These are phyloP conservation scores for Phragmatobia fuliginosa DNA, from an alignment of 2,888 invertebrate genomes.

Conservation along the genomic window DNA sequence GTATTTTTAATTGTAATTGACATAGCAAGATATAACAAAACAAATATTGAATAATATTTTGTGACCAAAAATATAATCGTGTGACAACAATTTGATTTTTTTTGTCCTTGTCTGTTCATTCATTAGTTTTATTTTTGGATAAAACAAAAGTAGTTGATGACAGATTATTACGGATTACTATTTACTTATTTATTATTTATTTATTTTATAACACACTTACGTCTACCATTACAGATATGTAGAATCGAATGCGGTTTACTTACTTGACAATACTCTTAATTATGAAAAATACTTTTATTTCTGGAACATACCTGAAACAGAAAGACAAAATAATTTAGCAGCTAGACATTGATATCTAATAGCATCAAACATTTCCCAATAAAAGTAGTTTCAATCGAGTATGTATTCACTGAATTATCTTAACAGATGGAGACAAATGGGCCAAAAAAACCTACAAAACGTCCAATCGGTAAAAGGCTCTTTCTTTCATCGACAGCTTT, in stretches of 20 bases:
- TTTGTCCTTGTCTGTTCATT: neutral
- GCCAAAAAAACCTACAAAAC: constrained; percentile 67
- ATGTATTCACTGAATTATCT: constrained; percentile 21
- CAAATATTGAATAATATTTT: too few species aligned
- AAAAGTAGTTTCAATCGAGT: constrained; percentile 4
- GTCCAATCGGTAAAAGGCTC: constrained; percentile 74
- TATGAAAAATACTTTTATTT: neutral
- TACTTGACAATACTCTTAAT: neutral
- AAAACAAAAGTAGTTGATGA: too few species aligned
- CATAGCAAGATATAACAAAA: neutral
- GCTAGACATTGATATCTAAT: neutral
- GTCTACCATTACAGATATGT: too few species aligned
- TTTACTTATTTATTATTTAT: too few species aligned
- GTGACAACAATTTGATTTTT: neutral
- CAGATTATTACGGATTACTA: too few species aligned
- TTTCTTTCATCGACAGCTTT: constrained; percentile 72
- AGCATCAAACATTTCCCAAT: constrained; percentile 21
- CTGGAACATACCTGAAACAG: neutral
- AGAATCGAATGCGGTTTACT: neutral
- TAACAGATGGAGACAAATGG: constrained; percentile 77
- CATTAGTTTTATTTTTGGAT: too few species aligned
- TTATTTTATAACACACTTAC: too few species aligned
- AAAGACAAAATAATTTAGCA: neutral
- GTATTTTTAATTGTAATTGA: neutral
- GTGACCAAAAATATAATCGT: neutral